Evolutionary conservation across 1,140 invertebrate species (phyloP), one percentile per base, ranked within the genome.

Genomic region (Drosophila guanche): DNA sequence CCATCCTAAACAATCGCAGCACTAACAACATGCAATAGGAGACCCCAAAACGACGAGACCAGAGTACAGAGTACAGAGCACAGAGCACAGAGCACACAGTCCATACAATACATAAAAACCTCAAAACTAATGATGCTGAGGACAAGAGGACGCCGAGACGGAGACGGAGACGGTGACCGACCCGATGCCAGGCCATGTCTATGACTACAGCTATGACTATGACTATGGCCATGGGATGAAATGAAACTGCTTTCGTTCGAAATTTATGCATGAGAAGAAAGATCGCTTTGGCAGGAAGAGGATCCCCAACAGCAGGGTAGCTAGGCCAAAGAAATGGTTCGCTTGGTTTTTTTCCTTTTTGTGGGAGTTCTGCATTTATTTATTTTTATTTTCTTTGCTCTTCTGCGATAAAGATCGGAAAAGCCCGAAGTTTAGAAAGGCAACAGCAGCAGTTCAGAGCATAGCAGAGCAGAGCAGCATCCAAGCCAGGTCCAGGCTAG

Each of bases 251-350:
- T 79, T 76, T 63, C 63, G 77, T 74, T 67, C 65, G 77, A 68
- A 85, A 85, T 85, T 86, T 85, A 85, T 85, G 81, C 81, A 86
- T 86, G 81, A 86, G 84, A 75, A 74, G 76, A 73, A 76, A 85
- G 73, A 85, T 86, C 58, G 72, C 58, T 65, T 33, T 22, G 40
- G 54, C 22, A 14, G 40, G 20, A 27, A n/a, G 40, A 53, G 52
- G 42, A 29, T 50, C 29, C 23, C 27, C 27, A 57, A 16, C 66
- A 46, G 53, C 58, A 45, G 46, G 62, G 46, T 58, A 73, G 76
- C 67, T 73, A 51, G 69, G 61, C 70, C 54, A 81, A 84, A 84
- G 79, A 84, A 85, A 85, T 84, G 66, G 55, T 74, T 58, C 65
- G 69, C 47, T 81, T 20, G 16, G 16, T 20, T 20, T 20, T 76